Percentiles rank a stretch among this genome's conserved stretches.
phyloP scores from a whole-genome alignment of 2,888 invertebrate species.

The Ornithoptera alexandrae region DNA sequence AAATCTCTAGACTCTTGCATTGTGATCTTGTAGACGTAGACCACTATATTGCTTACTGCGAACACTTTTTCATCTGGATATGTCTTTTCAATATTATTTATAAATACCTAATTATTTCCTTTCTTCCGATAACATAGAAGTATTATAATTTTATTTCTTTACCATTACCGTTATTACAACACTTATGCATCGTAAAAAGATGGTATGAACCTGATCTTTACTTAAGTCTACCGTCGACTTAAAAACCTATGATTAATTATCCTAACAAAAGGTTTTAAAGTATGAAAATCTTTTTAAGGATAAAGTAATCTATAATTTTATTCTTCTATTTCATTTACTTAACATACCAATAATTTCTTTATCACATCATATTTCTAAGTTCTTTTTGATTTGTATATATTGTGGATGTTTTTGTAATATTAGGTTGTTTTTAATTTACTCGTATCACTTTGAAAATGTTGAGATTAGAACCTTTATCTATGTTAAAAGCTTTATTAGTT shows the following conservation, averaged over 20 bases:
- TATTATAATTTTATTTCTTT: not conserved
- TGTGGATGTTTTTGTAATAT: not conserved
- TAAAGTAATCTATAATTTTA: not conserved
- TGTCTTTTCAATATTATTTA: not conserved
- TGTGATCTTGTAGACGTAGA: slow-evolving; percentile 72
- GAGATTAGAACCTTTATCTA: slow-evolving; percentile 2
- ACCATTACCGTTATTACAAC: not conserved
- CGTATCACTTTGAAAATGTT: not conserved
- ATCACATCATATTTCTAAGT: not conserved
- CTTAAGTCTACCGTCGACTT: slow-evolving; percentile 7
- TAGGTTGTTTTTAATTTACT: not conserved
- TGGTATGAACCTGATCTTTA: slow-evolving; percentile 28
- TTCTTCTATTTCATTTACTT: not conserved
- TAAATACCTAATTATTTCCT: not conserved
- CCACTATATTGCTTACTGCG: slow-evolving; percentile 29
- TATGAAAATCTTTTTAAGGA: not conserved
- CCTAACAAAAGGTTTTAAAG: slow-evolving; percentile 9
- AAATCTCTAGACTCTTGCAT: slow-evolving; percentile 62
- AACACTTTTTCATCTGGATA: not conserved
- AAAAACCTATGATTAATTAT: not conserved
- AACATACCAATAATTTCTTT: not conserved
- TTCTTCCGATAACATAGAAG: too few relatives aligned
- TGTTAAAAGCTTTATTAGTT: not conserved
- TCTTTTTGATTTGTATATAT: slow-evolving; percentile 10
- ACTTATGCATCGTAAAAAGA: not conserved